Base-by-base conservation (phyloP, 2,113 vertebrate species). In the Lophotis ruficrista region DNA sequence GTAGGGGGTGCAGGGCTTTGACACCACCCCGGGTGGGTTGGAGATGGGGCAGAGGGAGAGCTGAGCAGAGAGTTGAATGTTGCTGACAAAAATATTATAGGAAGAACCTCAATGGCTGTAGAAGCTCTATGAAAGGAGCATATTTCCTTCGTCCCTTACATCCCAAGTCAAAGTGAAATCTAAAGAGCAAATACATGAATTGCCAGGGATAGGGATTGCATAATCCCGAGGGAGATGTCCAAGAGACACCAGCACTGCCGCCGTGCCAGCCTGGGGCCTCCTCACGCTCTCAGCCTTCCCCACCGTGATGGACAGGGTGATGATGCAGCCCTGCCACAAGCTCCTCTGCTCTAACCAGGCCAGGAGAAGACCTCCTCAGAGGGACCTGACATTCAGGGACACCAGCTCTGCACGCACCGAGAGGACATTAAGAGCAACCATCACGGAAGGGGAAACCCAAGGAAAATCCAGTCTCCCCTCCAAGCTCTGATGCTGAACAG, bases 331-430 rank as follows among this genome's bases (percentile, higher is more conserved):
- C 56, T 61, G 35, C 14, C 64, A 22, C 23, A 18, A n/a, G 4
- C 54, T 65, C 30, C 60, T 53, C 45, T 48, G 27, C 19, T 43
- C 35, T 31, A 35, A 27, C 24, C 53, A n/a, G 47, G 12, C 18
- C 72, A 69, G 64, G 27, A 73, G 30, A 73, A 35, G n/a, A 38
- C 50, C 27, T 45, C 35, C 33, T 7, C 13, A 60, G 23, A 54
- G 35, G 7, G 25, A 4, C 0, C 0, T 0, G 1, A 9, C 54
- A n/a, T 21, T n/a, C 3, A 1, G 30, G 54, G 35, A 81, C n/a
- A 54, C 18, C 50, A 57, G 19, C 24, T 58, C 47, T 41, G 7
- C 3, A 3, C 3, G 25, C 9, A 51, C 25, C 22, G 11, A 30
- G n/a, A 30, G 62, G 45, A 37, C 21, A 10, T 53, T 21, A 23